These are phyloP conservation scores for Euthynnus affinis DNA, from an alignment of 2,797 vertebrate species.

Conservation along the genomic window DNA sequence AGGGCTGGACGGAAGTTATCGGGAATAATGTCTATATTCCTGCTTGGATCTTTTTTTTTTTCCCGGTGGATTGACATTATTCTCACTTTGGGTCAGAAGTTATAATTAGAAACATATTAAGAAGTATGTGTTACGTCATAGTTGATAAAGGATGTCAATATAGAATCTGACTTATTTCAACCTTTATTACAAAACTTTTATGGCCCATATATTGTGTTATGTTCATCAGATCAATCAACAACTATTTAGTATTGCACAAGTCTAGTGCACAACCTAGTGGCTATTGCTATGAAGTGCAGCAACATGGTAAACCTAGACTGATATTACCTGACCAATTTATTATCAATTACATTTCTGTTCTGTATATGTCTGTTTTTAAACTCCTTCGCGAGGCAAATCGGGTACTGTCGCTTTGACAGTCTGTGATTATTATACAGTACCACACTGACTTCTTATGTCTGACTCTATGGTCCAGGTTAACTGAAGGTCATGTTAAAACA, in stretches of 20 bases:
- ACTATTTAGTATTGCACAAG: background rate
- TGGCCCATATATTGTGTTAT: background rate
- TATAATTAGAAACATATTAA: background rate
- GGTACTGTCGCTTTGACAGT: no score
- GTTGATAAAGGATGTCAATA: background rate
- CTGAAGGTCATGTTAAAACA: background rate
- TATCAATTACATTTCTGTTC: background rate
- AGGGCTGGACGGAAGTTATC: background rate
- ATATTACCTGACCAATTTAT: fast-evolving
- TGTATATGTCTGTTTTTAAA: background rate
- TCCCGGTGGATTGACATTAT: slow-evolving; percentile 1
- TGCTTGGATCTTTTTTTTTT: background rate
- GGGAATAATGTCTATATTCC: background rate
- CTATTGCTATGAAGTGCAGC: slow-evolving; percentile 18
- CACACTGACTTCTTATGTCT: background rate
- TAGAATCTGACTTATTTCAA: background rate
- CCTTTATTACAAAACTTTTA: background rate
- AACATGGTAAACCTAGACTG: background rate
- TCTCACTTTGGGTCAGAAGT: background rate
- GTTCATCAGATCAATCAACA: background rate
- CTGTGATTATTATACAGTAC: no score
- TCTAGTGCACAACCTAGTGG: slow-evolving; percentile 40
- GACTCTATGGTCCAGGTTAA: background rate
- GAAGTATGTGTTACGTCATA: background rate
- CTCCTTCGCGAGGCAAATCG: background rate